Percentiles rank a stretch among this genome's conserved stretches.
Conservation (phyloP, 2,797 vertebrate genomes). For the Melopsittacus undulatus region DNA sequence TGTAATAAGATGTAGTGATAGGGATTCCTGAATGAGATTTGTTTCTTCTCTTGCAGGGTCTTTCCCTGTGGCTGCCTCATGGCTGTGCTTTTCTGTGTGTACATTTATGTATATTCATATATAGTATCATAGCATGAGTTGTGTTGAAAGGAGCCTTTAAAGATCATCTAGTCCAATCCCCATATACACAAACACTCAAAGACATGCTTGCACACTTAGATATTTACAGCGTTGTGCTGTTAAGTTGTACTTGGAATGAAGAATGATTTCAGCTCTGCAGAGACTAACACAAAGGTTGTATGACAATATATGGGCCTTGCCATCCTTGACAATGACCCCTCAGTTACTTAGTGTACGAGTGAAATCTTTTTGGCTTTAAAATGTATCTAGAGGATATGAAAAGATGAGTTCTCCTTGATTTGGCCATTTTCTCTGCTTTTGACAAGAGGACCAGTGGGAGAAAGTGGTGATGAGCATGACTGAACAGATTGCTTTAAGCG, state of each 20-base stretch:
- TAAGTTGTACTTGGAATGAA: background rate
- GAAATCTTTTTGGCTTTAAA: slow-evolving; percentile 30
- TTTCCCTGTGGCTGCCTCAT: background rate
- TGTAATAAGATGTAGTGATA: background rate
- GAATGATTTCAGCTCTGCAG: background rate
- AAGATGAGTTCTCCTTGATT: background rate
- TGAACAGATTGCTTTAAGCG: slow-evolving; percentile 72
- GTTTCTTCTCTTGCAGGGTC: background rate
- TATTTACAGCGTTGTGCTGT: background rate
- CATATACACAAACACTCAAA: background rate
- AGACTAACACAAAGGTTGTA: background rate
- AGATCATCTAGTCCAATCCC: background rate
- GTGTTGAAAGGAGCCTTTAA: background rate
- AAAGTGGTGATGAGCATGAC: slow-evolving; percentile 47
- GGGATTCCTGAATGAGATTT: background rate
- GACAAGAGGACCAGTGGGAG: background rate
- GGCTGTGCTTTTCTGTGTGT: background rate
- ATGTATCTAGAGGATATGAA: background rate
- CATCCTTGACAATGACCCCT: slow-evolving; percentile 29
- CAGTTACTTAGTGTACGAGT: background rate
- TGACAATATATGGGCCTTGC: background rate
- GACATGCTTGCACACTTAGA: background rate
- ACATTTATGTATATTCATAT: background rate
- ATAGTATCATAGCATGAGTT: background rate
- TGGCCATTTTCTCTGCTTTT: slow-evolving; percentile 20